Percentiles rank a stretch among this genome's conserved stretches.
Evolutionary conservation across 2,797 vertebrate genomes (phyloP).

Genomic region (Lacerta bilineata): DNA sequence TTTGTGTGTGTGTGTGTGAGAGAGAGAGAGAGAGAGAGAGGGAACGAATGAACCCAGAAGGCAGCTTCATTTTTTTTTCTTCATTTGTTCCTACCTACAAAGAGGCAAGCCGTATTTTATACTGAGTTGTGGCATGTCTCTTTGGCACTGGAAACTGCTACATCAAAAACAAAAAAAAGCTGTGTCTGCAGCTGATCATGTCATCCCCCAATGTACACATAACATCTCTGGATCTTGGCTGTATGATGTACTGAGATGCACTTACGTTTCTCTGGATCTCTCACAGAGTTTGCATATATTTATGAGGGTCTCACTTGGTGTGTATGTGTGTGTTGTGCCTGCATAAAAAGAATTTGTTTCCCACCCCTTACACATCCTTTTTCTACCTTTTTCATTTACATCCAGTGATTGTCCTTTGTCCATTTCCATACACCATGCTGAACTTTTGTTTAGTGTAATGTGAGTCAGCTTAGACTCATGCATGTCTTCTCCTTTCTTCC

Average conservation of each 20-base stretch:
- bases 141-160: not conserved
- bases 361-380: not conserved
- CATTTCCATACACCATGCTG: not conserved
- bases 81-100: not conserved
- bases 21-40: not conserved
- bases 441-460: no score
- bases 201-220: no score
- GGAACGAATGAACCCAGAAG: not conserved
- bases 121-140: not conserved
- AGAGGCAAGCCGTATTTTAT: not conserved
- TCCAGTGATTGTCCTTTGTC: not conserved
- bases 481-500: no score
- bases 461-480: no score
- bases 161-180: not conserved
- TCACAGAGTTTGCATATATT: not conserved
- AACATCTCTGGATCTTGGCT: not conserved
- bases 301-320: not conserved
- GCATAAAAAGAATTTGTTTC: not conserved
- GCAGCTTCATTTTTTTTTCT: not conserved
- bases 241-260: no score
- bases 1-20: not conserved
- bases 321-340: not conserved
- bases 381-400: not conserved
- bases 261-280: not conserved
- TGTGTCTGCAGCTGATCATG: not conserved